phyloP scores from a whole-genome alignment of 2,888 invertebrate species.

The Leucoma salicis region DNA sequence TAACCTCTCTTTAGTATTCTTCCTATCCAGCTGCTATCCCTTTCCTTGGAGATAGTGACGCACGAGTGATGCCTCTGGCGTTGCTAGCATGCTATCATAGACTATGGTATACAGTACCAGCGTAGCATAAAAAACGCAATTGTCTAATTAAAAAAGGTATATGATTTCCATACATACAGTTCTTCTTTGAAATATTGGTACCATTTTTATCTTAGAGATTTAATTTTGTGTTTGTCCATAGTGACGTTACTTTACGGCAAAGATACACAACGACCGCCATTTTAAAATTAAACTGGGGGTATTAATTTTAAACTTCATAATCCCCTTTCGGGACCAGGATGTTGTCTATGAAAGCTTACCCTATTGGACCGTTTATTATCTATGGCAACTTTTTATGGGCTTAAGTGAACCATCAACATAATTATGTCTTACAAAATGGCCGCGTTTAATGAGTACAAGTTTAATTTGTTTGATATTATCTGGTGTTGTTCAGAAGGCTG shows the following conservation, averaged over 20 bases:
- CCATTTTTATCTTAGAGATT: too few relatives aligned
- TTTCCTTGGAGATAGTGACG: too few relatives aligned
- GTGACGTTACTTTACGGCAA: conserved; percentile 10
- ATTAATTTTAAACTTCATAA: conserved; percentile 32
- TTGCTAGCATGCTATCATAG: too few relatives aligned
- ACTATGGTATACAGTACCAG: too few relatives aligned
- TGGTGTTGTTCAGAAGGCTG: not conserved
- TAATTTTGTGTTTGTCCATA: too few relatives aligned
- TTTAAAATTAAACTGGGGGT: conserved; percentile 17
- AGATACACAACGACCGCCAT: conserved; percentile 3
- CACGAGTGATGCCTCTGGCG: too few relatives aligned
- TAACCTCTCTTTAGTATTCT: too few relatives aligned
- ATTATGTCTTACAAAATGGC: conserved; percentile 17
- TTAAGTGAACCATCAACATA: conserved; percentile 12
- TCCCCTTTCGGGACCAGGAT: conserved; percentile 13
- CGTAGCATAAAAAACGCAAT: too few relatives aligned
- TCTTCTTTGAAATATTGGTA: too few relatives aligned
- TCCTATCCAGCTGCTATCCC: too few relatives aligned
- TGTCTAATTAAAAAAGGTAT: too few relatives aligned
- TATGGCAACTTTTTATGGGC: conserved; percentile 25
- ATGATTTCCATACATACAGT: too few relatives aligned
- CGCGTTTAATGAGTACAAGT: conserved; percentile 14
- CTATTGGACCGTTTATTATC: conserved; percentile 22
- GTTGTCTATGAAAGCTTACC: conserved; percentile 20
- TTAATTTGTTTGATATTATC: conserved; percentile 17